phyloP scores from a whole-genome alignment of 2,888 invertebrate species.

The Chromoteleia sp. region DNA sequence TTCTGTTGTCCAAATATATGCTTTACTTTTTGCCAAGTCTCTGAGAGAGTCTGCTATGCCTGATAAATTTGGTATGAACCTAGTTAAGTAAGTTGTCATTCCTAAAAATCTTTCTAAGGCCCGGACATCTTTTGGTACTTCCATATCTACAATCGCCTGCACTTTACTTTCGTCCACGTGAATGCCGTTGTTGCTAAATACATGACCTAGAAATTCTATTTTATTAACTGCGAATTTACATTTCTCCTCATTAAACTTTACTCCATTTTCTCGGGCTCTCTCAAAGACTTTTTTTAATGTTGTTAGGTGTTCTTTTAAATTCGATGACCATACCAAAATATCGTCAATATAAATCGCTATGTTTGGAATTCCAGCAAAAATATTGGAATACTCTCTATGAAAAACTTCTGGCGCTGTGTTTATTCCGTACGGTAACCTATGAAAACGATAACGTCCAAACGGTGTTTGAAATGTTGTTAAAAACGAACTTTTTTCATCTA shows the following conservation, averaged over 20 bases:
- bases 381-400: conserved; percentile 65
- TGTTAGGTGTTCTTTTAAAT: conserved; percentile 69
- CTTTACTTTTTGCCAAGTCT: conserved; percentile 29
- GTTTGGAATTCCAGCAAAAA: conserved; percentile 60
- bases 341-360: conserved; percentile 68
- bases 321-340: conserved; percentile 68
- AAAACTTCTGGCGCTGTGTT: conserved; percentile 68
- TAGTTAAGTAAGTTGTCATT: conserved; percentile 73
- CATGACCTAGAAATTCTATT: conserved; percentile 74
- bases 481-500: conserved; percentile 73
- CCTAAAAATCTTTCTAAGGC: conserved; percentile 74
- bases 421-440: conserved; percentile 67
- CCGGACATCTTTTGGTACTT: conserved; percentile 68
- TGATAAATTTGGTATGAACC: conserved; percentile 74
- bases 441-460: conserved; percentile 70
- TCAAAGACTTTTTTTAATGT: conserved; percentile 55
- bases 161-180: conserved; percentile 69
- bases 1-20: no score
- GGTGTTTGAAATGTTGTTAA: conserved; percentile 75
- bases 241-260: no score
- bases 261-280: conserved; percentile 53
- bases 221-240: conserved; percentile 69
- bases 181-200: conserved; percentile 69
- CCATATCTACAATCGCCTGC: conserved; percentile 71
- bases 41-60: conserved; percentile 12